phyloP scores from a whole-genome alignment of 2,888 invertebrate genomes.

The Drosophila histrio region DNA sequence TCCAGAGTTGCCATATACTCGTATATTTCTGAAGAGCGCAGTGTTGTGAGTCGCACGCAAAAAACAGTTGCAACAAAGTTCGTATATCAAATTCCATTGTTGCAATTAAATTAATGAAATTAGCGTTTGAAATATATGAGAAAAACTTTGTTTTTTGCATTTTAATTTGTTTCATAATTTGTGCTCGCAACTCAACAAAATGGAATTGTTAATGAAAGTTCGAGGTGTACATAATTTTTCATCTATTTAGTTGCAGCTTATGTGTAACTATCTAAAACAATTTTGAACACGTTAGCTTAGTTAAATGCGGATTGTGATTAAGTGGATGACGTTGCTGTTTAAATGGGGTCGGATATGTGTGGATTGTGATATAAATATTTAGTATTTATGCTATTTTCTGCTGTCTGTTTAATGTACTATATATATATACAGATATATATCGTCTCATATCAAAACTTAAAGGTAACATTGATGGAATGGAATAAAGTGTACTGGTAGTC shows the following conservation, averaged over 20 bases:
- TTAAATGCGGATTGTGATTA: too few relatives aligned
- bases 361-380: too few relatives aligned
- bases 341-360: too few relatives aligned
- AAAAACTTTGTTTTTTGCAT: neutral
- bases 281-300: too few relatives aligned
- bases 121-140: neutral
- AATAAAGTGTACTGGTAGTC: too few relatives aligned
- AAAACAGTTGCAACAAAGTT: neutral
- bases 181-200: neutral
- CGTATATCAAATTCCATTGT: neutral
- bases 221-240: neutral
- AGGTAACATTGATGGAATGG: too few relatives aligned
- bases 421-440: too few relatives aligned
- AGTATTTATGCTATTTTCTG: too few relatives aligned
- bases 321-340: too few relatives aligned
- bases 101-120: neutral
- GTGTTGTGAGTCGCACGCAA: neutral
- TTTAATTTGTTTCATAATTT: too few relatives aligned
- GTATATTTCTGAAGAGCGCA: neutral
- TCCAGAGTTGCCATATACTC: conserved; percentile 1
- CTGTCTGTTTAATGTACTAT: too few relatives aligned
- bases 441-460: too few relatives aligned
- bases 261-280: neutral
- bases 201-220: neutral
- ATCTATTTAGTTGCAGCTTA: neutral